Base-by-base conservation (phyloP, 1,140 invertebrate genomes). In the Drosophila tsacasi region DNA sequence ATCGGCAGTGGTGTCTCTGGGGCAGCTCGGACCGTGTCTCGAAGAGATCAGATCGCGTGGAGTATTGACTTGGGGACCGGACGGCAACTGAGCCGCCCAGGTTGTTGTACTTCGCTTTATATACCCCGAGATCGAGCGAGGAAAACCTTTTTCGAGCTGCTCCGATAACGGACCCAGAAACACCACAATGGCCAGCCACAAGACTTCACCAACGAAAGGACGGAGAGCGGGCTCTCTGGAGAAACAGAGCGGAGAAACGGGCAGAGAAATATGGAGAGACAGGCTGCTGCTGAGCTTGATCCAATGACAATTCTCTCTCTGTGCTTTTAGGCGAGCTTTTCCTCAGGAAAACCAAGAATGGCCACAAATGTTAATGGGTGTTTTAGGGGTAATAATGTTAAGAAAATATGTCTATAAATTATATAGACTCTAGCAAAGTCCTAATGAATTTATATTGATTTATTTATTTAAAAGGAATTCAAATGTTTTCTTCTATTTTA, bases 61-160 rank as follows among this genome's bases (percentile, higher is more conserved):
- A 77, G 71, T 76, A 79, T 76, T 83, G 57, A 69, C 83, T 89
- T 75, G 61, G 61, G 80, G 69, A 84, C 84, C 84, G 84, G 84
- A 89, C 81, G 83, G 78, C 78, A 77, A 89, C 84, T 89, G 84
- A 89, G 81, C 74, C 84, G 85, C 85, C 84, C 81, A 89, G 83
- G 84, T 89, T 89, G 84, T 84, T 90, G 84, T 84, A 81, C 73
- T 79, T 89, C 85, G 84, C 84, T 90, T 89, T 89, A 89, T 89
- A 89, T 89, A 90, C 84, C 65, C 35, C 35, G 15, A 25, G 76
- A 69, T 58, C 27, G 77, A 77, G 74, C 32, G 77, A 80, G 74
- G 84, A 89, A 89, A 84, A 87, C 81, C 84, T 83, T 87, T 69
- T 87, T 74, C 52, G 23, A 57, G 40, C 61, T 71, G 71, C 68